phyloP scores from a whole-genome alignment of 2,888 invertebrate species.

The Sarcophaga carnaria region DNA sequence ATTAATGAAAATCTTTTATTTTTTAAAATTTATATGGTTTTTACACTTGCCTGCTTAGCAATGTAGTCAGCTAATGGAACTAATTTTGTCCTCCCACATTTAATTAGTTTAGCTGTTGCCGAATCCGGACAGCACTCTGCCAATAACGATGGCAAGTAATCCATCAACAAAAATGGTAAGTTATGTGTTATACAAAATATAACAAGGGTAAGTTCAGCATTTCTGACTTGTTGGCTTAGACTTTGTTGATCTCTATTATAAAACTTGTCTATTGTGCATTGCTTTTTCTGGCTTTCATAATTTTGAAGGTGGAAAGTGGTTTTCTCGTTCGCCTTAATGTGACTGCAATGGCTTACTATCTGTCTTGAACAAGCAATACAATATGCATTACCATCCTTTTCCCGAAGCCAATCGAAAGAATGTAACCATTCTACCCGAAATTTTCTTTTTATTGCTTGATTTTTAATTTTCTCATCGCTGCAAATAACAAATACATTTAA shows the following conservation, averaged over 20 bases:
- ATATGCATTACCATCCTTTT: slow-evolving; percentile 28
- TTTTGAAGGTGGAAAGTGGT: slow-evolving; percentile 7
- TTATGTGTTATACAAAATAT: slow-evolving; percentile 63
- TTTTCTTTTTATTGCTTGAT: slow-evolving; percentile 27
- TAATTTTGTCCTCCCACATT: slow-evolving; percentile 56
- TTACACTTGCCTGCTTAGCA: slow-evolving; percentile 44
- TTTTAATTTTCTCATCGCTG: background rate
- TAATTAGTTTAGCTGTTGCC: slow-evolving; percentile 43
- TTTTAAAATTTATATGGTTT: slow-evolving; percentile 31
- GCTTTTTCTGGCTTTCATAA: slow-evolving; percentile 14
- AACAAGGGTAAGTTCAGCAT: slow-evolving; percentile 54
- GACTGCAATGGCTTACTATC: slow-evolving; percentile 21
- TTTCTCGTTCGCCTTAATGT: slow-evolving; percentile 33
- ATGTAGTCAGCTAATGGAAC: slow-evolving; percentile 27
- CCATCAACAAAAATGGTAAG: slow-evolving; percentile 47
- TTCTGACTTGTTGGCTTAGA: slow-evolving; percentile 9
- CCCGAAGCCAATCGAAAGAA: slow-evolving; percentile 19
- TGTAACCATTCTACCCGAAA: slow-evolving; percentile 30
- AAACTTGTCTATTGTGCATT: background rate
- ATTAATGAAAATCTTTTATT: slow-evolving; percentile 37
- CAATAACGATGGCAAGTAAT: slow-evolving; percentile 43
- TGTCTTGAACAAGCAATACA: slow-evolving; percentile 16
- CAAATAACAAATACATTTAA: background rate
- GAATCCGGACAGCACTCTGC: slow-evolving; percentile 41
- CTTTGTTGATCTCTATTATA: slow-evolving; percentile 16